Evolutionary conservation across 2,113 vertebrate genomes (phyloP), one percentile per base, ranked within the genome.

Genomic region (Mesembrinibis cayennensis): DNA sequence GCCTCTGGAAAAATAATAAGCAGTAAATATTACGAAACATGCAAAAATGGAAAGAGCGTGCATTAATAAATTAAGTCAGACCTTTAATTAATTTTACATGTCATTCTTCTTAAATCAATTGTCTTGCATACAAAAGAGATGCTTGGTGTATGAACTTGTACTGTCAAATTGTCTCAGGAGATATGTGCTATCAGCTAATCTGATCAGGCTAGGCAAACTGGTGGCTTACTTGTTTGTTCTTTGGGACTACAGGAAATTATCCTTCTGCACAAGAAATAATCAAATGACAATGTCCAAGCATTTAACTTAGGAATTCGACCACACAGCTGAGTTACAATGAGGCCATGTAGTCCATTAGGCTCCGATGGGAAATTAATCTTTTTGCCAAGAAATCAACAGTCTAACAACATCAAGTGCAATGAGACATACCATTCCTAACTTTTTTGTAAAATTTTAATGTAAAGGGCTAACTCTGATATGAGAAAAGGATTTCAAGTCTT

Each of bases 341-440:
- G 67, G 10, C 81, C 36, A 27, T n/a, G 56, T 55, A 83, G 30
- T 34, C 88, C 77, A 80, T 85, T 73, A 89, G 50, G 49, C 20
- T 86, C 71, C 7, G 9, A 74, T 32, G 47, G 27, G 42, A 96
- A 93, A 91, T 83, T 55, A 88, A 71, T 70, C 58, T 87, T 94
- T 89, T 78, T 81, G 81, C 71, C 89, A 94, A 58, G 82, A 96
- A 93, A 95, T 80, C 87, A 91, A 79, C 56, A 95, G 38, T 17
- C 38, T 82, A 95, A 76, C 18, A 92, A 58, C 20, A 62, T 66
- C 7, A 44, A 16, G 26, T 62, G 45, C 32, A 94, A 58, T 59
- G 38, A 94, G 50, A 95, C 38, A 70, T 1, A 34, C 27, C 2
- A 2, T 25, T 92, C 13, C 53, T 66, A 76, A 79, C 56, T 52